Conservation (phyloP, 2,888 invertebrate species). For the Ptilodon capucinus region DNA sequence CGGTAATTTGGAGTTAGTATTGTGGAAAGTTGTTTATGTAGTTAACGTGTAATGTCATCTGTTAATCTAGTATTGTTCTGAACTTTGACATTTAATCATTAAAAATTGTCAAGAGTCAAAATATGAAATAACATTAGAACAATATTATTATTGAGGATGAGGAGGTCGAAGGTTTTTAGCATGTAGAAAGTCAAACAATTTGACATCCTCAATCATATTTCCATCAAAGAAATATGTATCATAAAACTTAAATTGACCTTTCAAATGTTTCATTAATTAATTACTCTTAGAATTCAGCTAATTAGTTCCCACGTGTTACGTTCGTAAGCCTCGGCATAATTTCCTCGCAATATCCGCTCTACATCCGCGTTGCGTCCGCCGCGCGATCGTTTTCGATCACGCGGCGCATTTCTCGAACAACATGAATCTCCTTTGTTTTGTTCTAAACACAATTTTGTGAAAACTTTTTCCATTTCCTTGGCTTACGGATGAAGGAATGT, state of each 20-base stretch:
- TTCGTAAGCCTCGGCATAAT: conserved; percentile 18
- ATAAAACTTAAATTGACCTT: not conserved
- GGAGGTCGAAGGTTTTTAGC: no score
- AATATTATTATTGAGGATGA: no score
- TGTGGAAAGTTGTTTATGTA: no score
- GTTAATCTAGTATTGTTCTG: no score
- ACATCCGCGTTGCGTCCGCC: conserved; percentile 5
- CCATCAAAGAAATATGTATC: no score
- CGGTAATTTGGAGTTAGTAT: no score
- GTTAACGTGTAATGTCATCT: no score
- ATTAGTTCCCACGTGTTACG: not conserved
- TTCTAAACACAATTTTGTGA: not conserved
- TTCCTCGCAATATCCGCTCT: conserved; percentile 40
- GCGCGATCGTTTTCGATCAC: conserved; percentile 32
- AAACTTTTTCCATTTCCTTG: not conserved
- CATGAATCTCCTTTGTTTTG: not conserved
- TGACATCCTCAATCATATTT: no score
- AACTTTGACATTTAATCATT: no score
- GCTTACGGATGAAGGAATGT: not conserved
- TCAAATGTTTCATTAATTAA: not conserved
- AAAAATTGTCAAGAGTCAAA: no score
- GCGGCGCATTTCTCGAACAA: not conserved
- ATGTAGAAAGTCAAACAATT: no score
- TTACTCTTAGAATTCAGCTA: not conserved
- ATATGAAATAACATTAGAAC: no score